Base-by-base conservation (phyloP, 2,113 vertebrate genomes). In the Chrysochloris asiatica region DNA sequence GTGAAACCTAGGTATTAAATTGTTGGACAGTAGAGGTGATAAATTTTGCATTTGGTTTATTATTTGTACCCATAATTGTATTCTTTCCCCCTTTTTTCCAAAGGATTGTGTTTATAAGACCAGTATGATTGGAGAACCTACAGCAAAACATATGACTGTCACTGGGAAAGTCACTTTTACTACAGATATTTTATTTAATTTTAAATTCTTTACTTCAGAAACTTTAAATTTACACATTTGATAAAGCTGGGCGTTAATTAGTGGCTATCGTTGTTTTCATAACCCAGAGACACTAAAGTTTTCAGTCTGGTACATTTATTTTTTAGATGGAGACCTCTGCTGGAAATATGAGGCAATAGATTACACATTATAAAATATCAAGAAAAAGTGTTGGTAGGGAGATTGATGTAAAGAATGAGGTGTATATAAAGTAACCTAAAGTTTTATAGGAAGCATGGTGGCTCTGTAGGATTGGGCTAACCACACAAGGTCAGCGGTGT, bases 321-420 rank as follows among this genome's bases (percentile, higher is more conserved):
- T 95, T 95, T 95, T 95, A 95, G 90, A 89, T 95, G 88, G 96
- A 96, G 95, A 95, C 95, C 96, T 96, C 95, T 96, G 91, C 96
- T 95, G 95, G 96, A 96, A 93, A 78, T 91, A 75, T 54, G 82
- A 95, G 91, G 93, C 69, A 96, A 95, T 93, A 93, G 67, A 69
- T 93, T 94, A 63, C 59, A 54, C 21, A 87, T 90, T 91, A 24
- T 91, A 83, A 91, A 89, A 83, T 82, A 83, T 52, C 41, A 88
- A 79, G 56, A 87, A 45, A 91, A 93, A 93, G 11, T 43, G 21
- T 28, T 87, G 30, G 4, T 78, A 75, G 36, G 43, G 28, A 85
- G 45, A 71, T 85, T 75, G 83, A 81, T 84, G 92, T 90, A 50
- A 26, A 83, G 78, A 93, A 69, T 26, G 69, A 24, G 75, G 4